Conservation (phyloP, 2,113 vertebrate species). For the Egretta garzetta region DNA sequence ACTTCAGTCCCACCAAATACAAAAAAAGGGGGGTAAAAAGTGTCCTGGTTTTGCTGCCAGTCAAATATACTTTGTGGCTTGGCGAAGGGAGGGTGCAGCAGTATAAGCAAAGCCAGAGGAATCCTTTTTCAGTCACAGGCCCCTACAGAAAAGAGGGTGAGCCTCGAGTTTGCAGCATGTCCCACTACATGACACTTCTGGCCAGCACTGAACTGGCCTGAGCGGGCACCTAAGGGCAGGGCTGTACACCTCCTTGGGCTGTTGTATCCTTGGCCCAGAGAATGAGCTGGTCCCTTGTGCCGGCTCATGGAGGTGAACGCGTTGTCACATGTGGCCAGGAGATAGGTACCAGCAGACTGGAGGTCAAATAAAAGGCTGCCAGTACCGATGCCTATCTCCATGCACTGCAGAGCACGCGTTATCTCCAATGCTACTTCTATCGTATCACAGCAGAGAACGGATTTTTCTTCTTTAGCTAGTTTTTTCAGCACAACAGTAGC, state of each 20-base stretch:
- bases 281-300: rapidly evolving
- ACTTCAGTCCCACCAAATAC: background rate
- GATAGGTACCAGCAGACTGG: background rate
- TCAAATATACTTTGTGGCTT: background rate
- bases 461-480: background rate
- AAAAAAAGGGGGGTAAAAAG: background rate
- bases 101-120: background rate
- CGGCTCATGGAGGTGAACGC: background rate
- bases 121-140: background rate
- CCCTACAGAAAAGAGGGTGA: background rate
- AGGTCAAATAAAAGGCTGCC: background rate
- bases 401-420: rapidly evolving
- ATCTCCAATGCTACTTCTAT: background rate
- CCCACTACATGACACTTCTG: background rate
- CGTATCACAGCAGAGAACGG: background rate
- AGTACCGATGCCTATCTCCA: background rate
- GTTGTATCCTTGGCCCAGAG: background rate
- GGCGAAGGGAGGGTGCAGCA: background rate
- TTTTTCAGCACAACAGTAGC: background rate
- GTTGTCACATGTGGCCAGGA: background rate
- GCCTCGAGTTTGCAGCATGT: rapidly evolving
- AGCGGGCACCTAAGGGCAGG: background rate
- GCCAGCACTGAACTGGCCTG: background rate
- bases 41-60: background rate
- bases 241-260: background rate